A percentile compares a stretch with the other conserved stretches of the same genome.
phyloP scores from a whole-genome alignment of 2,888 invertebrate species.

The Loripinus fragilis region DNA sequence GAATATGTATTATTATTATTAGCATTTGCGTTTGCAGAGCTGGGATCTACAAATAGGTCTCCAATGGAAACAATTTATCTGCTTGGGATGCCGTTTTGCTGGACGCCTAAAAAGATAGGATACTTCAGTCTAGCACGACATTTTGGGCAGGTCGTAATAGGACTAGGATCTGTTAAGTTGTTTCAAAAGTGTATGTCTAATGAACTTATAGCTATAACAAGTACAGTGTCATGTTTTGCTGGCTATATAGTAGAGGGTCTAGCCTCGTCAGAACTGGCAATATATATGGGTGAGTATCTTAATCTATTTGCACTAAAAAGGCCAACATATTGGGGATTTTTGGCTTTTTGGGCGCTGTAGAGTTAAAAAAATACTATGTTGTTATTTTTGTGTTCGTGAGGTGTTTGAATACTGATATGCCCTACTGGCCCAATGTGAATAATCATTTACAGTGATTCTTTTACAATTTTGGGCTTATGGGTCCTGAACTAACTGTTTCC shows the following conservation, averaged over 20 bases:
- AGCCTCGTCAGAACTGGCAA: constrained; percentile 28
- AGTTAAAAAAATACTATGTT: no score
- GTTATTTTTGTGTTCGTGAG: no score
- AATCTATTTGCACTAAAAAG: no score
- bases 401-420: no score
- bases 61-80: constrained; percentile 40
- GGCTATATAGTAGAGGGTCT: constrained; percentile 43
- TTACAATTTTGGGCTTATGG: no score
- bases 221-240: constrained; percentile 32
- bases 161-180: constrained; percentile 33
- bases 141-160: constrained; percentile 24
- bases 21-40: constrained; percentile 36
- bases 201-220: constrained; percentile 38
- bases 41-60: constrained; percentile 27
- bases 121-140: constrained; percentile 30
- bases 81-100: constrained; percentile 53
- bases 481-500: no score
- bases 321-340: no score
- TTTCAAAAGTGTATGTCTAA: constrained; percentile 44
- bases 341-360: no score
- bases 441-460: no score
- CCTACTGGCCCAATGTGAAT: no score
- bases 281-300: constrained; percentile 38
- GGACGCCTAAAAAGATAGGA: constrained; percentile 42
- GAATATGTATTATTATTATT: constrained; percentile 23